These are phyloP conservation scores for Phasianus colchicus DNA, from an alignment of 2,113 vertebrate species.

Conservation along the genomic window DNA sequence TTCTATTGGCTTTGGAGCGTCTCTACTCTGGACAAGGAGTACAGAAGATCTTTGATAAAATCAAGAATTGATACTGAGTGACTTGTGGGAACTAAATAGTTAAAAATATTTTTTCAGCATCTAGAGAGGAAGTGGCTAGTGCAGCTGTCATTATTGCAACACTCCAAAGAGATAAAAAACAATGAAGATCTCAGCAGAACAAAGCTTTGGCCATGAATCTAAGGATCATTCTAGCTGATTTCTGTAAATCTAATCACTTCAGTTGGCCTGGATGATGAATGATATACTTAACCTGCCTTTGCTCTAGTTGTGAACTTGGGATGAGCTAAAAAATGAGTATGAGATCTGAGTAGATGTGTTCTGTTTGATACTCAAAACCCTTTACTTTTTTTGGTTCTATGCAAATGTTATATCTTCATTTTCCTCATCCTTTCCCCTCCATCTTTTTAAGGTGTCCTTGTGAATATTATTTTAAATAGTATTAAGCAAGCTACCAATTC, in stretches of 20 bases:
- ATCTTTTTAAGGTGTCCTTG: conserved; percentile 84
- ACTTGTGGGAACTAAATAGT: not conserved
- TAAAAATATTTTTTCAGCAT: not conserved
- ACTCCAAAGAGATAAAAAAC: not conserved
- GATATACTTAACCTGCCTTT: not conserved
- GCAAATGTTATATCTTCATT: not conserved
- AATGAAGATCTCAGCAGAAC: not conserved
- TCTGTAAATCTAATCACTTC: not conserved
- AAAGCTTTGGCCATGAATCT: not conserved
- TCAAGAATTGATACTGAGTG: not conserved
- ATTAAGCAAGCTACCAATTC: conserved; percentile 77
- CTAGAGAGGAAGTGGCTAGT: not conserved
- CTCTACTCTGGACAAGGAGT: not conserved
- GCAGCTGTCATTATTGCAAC: not conserved
- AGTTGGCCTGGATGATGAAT: not conserved
- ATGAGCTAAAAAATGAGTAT: not conserved
- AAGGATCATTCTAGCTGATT: not conserved
- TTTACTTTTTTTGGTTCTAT: not conserved
- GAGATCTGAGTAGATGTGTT: not conserved
- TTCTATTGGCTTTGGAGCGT: not conserved
- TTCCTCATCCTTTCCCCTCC: not conserved
- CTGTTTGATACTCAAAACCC: not conserved
- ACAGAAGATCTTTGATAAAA: not conserved
- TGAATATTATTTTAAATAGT: conserved; percentile 84
- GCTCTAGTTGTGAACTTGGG: not conserved